Percentiles rank a stretch among this genome's conserved stretches.
phyloP scores from a whole-genome alignment of 2,888 invertebrate species.

The Brachypalpus laphriformis region DNA sequence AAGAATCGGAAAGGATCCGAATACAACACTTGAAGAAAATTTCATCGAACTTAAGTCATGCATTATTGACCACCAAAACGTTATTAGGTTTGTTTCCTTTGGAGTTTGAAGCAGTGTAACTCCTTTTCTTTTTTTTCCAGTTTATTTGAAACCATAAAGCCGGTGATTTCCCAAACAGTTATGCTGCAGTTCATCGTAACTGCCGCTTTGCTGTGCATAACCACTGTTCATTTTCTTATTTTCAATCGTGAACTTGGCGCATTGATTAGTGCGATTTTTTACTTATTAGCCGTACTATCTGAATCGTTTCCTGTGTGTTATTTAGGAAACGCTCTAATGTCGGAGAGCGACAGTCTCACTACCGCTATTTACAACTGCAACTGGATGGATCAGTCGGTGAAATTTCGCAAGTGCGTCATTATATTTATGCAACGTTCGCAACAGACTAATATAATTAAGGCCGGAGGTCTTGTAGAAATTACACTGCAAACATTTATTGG shows the following conservation, averaged over 20 bases:
- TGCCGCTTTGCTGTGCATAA: slow-evolving; percentile 25
- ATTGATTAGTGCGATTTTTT: slow-evolving; percentile 8
- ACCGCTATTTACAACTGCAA: slow-evolving; percentile 37
- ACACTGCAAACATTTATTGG: slow-evolving; percentile 32
- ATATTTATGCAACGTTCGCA: slow-evolving; percentile 57
- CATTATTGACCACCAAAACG: slow-evolving; percentile 26
- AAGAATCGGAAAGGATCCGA: slow-evolving; percentile 19
- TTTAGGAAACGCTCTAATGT: slow-evolving; percentile 18
- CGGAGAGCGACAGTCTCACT: slow-evolving; percentile 18
- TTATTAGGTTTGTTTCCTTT: slow-evolving; percentile 22
- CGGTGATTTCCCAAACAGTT: slow-evolving; percentile 6
- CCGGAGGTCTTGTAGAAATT: slow-evolving; percentile 34
- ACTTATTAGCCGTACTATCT: neutral
- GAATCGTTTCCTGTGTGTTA: slow-evolving; percentile 50
- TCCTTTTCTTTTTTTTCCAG: neutral
- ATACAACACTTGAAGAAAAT: neutral
- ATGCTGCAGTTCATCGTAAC: slow-evolving; percentile 34
- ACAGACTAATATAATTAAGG: neutral
- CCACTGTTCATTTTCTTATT: slow-evolving; percentile 20
- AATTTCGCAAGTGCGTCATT: slow-evolving; percentile 31
- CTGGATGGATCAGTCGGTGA: slow-evolving; percentile 37
- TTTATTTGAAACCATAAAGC: slow-evolving; percentile 6
- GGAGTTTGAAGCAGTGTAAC: neutral
- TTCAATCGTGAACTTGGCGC: slow-evolving; percentile 1
- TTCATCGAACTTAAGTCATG: slow-evolving; percentile 29